These are phyloP conservation scores for Eilema griseolum DNA, from an alignment of 2,888 invertebrate genomes.

Conservation along the genomic window DNA sequence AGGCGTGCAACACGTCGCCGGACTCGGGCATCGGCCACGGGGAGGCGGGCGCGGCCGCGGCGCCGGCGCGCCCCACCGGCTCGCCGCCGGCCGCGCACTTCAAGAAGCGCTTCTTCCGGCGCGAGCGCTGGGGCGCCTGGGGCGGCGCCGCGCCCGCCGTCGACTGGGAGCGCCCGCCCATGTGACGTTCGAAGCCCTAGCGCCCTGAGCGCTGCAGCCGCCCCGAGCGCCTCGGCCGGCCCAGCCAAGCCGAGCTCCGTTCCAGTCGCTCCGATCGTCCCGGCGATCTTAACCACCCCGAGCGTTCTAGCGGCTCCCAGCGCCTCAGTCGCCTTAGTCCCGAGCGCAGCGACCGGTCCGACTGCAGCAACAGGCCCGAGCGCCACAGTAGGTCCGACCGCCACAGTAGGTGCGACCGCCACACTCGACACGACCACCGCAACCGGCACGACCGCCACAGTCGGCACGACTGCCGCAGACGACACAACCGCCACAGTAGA, in stretches of 20 bases:
- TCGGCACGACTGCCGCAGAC: constrained; percentile 38
- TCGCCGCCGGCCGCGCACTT: constrained; percentile 85
- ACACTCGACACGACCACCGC: constrained; percentile 23
- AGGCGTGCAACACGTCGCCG: constrained; percentile 94
- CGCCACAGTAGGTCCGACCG: constrained; percentile 40
- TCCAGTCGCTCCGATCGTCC: neutral
- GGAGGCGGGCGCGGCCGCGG: constrained; percentile 79
- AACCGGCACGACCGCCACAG: neutral
- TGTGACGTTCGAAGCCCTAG: constrained; percentile 76
- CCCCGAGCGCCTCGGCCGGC: constrained; percentile 50
- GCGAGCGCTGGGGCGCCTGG: constrained; percentile 89
- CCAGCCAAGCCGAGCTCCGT: neutral
- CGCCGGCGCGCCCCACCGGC: constrained; percentile 59
- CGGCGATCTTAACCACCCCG: neutral
- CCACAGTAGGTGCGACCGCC: constrained; percentile 36
- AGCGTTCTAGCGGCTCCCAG: neutral
- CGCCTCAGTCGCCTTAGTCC: constrained; percentile 17
- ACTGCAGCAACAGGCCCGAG: constrained; percentile 31
- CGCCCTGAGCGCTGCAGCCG: constrained; percentile 56
- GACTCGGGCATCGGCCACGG: constrained; percentile 93
- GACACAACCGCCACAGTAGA: constrained; percentile 39
- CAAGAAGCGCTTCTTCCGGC: constrained; percentile 94
- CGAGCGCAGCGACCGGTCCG: constrained; percentile 37
- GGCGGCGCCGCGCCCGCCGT: constrained; percentile 76
- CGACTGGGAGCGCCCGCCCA: constrained; percentile 84